phyloP scores from a whole-genome alignment of 2,113 vertebrate species.

The Ageneiosus marmoratus region DNA sequence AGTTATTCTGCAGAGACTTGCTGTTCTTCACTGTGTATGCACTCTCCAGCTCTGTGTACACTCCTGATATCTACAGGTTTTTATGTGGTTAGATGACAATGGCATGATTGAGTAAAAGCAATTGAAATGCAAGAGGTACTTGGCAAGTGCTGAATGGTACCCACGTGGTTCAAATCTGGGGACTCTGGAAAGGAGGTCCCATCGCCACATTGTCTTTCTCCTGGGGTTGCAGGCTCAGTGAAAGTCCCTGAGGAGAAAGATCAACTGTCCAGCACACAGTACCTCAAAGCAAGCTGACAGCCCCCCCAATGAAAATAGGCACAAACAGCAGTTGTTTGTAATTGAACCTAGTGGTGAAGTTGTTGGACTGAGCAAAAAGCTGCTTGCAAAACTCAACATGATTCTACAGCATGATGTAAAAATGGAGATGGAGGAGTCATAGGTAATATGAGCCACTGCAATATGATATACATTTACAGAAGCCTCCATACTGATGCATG shows the following conservation, averaged over 20 bases:
- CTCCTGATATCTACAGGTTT: constrained; percentile 87
- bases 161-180: constrained; percentile 93
- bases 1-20: constrained; percentile 64
- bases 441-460: background rate
- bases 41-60: constrained; percentile 90
- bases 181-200: constrained; percentile 97
- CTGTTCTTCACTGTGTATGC: constrained; percentile 81
- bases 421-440: constrained; percentile 12
- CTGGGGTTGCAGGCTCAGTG: constrained; percentile 81
- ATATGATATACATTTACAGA: constrained; percentile 6
- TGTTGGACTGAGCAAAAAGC: constrained; percentile 14
- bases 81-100: constrained; percentile 62
- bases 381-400: constrained; percentile 28
- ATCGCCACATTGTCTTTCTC: constrained; percentile 94
- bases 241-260: constrained; percentile 73
- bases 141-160: constrained; percentile 59
- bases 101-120: constrained; percentile 47
- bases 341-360: background rate
- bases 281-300: constrained; percentile 44
- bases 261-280: constrained; percentile 44
- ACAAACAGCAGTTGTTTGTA: constrained; percentile 8
- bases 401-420: constrained; percentile 21
- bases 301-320: constrained; percentile 2
- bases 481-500: background rate
- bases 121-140: constrained; percentile 46